These are phyloP conservation scores for Phataginus tetradactyla DNA, from an alignment of 2,797 vertebrate species.

Conservation along the genomic window DNA sequence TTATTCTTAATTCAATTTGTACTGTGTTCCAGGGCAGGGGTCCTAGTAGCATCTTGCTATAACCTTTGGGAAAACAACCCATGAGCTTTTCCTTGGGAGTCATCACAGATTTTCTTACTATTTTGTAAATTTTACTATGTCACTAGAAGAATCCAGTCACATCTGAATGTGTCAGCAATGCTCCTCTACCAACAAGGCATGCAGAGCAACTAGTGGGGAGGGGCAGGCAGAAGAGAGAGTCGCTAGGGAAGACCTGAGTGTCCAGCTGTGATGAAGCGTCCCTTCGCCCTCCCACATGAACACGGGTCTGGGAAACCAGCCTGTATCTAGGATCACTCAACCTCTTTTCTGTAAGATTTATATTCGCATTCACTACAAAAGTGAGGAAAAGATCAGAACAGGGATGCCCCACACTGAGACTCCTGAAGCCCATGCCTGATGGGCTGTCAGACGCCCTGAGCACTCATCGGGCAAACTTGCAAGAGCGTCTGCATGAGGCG, in stretches of 20 bases:
- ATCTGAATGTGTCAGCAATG: background rate
- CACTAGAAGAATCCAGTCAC: background rate
- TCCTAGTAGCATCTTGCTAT: background rate
- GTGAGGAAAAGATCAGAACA: background rate
- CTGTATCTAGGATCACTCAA: background rate
- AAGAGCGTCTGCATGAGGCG: background rate
- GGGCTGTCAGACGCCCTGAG: background rate
- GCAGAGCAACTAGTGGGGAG: background rate
- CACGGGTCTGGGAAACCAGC: background rate
- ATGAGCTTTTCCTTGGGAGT: background rate
- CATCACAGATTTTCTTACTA: background rate
- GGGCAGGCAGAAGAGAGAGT: background rate
- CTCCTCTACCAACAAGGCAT: background rate
- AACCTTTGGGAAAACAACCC: background rate
- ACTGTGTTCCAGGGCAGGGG: background rate
- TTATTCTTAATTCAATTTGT: conserved; percentile 9
- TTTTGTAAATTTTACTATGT: conserved; percentile 9
- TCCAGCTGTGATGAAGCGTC: background rate
- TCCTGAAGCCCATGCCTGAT: background rate
- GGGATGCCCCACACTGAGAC: background rate
- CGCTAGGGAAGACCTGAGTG: background rate
- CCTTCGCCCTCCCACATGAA: background rate
- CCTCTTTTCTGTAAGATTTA: background rate
- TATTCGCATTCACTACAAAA: background rate
- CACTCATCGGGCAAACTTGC: background rate